Evolutionary conservation across 2,797 vertebrate species (phyloP).

Genomic region (Xenopus petersii): DNA sequence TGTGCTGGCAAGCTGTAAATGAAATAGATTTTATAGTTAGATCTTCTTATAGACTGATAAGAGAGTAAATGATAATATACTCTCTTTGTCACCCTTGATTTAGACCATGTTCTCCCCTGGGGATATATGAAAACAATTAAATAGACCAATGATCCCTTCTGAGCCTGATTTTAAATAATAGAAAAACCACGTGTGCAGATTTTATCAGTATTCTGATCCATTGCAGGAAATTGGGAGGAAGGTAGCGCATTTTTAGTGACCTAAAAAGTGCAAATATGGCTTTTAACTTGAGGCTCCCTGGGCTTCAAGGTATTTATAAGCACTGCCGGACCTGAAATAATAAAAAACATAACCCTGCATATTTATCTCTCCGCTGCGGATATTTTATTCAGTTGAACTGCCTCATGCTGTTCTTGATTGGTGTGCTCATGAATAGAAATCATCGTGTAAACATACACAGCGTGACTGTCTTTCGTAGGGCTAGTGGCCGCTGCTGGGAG

Average conservation of each 20-base stretch:
- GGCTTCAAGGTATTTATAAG: conserved; percentile 48
- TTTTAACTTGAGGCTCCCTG: conserved; percentile 46
- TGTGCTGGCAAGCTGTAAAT: too few relatives aligned
- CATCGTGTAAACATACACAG: conserved; percentile 50
- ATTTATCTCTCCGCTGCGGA: conserved; percentile 45
- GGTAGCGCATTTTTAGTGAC: conserved; percentile 28
- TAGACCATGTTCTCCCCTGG: conserved; percentile 2
- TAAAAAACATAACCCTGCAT: conserved; percentile 51
- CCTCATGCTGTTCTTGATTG: conserved; percentile 51
- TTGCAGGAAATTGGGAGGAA: conserved; percentile 7
- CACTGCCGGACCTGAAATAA: conserved; percentile 47
- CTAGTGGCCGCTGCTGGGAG: conserved; percentile 49
- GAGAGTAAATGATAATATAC: too few relatives aligned
- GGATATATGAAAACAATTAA: conserved; percentile 17
- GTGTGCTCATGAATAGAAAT: conserved; percentile 51
- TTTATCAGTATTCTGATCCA: conserved; percentile 22
- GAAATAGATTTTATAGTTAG: too few relatives aligned
- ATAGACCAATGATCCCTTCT: conserved; percentile 33
- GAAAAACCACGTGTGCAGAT: background rate
- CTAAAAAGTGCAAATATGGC: conserved; percentile 45
- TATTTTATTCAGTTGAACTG: conserved; percentile 51
- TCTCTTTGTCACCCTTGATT: too few relatives aligned
- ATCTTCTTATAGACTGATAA: too few relatives aligned
- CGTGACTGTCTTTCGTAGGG: conserved; percentile 46
- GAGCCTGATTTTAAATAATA: conserved; percentile 34